A percentile compares a stretch with the other conserved stretches of the same genome.
Evolutionary conservation across 2,888 invertebrate genomes (phyloP).

Genomic region (Seira sanloemensis): DNA sequence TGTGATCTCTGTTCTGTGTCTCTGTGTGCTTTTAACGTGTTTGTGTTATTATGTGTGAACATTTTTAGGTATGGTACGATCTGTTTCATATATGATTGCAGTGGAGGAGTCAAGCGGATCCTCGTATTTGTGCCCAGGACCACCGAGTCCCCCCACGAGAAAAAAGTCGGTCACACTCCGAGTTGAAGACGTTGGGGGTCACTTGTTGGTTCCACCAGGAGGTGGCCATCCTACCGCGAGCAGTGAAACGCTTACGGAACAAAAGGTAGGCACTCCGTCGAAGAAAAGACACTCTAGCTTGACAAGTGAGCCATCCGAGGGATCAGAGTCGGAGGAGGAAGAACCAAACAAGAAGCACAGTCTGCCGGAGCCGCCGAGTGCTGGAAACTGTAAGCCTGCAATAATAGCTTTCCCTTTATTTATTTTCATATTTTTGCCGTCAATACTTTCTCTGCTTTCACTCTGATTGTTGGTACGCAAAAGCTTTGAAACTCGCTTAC

Average conservation of each 20-base stretch:
- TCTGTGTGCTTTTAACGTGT: conserved; percentile 30
- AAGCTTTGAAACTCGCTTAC: background rate
- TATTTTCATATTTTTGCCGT: conserved; percentile 22
- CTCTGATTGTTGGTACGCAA: background rate
- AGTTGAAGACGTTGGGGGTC: conserved; percentile 72
- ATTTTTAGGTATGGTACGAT: conserved; percentile 59
- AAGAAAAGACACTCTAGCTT: conserved; percentile 73
- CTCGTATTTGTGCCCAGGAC: conserved; percentile 69
- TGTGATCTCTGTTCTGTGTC: conserved; percentile 3
- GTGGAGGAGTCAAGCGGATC: conserved; percentile 71
- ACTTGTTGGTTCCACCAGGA: conserved; percentile 72
- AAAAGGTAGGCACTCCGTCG: conserved; percentile 46
- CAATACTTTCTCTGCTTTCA: background rate
- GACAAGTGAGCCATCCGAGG: conserved; percentile 71
- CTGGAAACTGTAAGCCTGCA: conserved; percentile 66
- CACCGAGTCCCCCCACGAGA: conserved; percentile 69
- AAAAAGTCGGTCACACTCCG: conserved; percentile 73
- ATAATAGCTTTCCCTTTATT: background rate
- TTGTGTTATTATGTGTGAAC: conserved; percentile 38
- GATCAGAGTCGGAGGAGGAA: conserved; percentile 71
- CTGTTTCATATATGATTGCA: conserved; percentile 64
- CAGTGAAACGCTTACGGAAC: conserved; percentile 72
- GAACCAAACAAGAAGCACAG: conserved; percentile 58
- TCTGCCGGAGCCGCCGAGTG: conserved; percentile 61
- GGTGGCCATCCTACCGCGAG: conserved; percentile 68